Evolutionary conservation across 2,797 vertebrate genomes (phyloP), one percentile per base, ranked within the genome.

Genomic region (Gymnothorax reevesii): DNA sequence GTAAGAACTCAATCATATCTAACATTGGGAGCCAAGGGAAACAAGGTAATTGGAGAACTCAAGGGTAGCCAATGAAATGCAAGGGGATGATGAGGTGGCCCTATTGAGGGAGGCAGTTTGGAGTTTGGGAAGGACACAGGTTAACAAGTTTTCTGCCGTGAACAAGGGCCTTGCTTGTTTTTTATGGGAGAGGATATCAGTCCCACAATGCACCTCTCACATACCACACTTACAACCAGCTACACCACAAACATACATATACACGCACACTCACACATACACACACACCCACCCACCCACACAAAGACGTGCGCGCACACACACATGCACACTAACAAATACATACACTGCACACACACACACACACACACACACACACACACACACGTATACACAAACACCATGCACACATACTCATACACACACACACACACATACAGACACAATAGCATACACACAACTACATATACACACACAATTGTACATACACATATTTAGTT

Each of bases 71-170:
- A 75, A 75, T 75, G 13, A 75, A 75, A 3, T 75, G 71, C 4
- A 75, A 75, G 71, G 71, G 71, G 71, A 75, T 75, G 71, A 75
- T 17, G 71, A 75, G 33, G 3, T 42, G 33, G 71, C 42, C 71
- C 4, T 42, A 42, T 75, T 0, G 13, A 75, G 27, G 42, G 71
- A 42, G 13, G 10, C 33, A 15, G 9, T 12, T 42, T 75, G 33
- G 27, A 75, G 42, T 42, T 33, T 13, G 71, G 13, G 9, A 27
- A 27, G 71, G 9, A 17, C 25, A 42, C n/a, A 7, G 10, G 71
- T 71, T 71, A 27, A 27, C 69, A 33, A 2, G 25, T 25, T 66
- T n/a, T 66, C 1, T 71, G 12, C n/a, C 25, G 25, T 71, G n/a
- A 71, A 25, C 69, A 3, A 27, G 9, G 27, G 10, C 27, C 71